Conservation (phyloP, 2,113 vertebrate genomes). For the Suncus etruscus region DNA sequence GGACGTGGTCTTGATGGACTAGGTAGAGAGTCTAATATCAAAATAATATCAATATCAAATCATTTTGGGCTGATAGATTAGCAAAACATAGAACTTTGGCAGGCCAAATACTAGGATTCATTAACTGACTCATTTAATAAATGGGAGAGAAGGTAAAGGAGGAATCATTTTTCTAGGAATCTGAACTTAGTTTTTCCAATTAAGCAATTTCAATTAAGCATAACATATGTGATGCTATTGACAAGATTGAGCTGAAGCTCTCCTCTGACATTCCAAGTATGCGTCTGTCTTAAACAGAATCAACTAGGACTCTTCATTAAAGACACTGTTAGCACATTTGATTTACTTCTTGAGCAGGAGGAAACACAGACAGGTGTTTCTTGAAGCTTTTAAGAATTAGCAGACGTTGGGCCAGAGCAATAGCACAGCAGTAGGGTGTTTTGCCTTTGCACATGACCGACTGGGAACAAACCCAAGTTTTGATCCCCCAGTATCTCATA, state of each 20-base stretch:
- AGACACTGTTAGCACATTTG: rapidly evolving
- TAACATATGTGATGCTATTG: not conserved
- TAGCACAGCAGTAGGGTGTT: no score
- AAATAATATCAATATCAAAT: not conserved
- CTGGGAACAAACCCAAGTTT: no score
- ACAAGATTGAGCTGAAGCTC: not conserved
- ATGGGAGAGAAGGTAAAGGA: not conserved
- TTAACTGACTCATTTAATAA: slow-evolving; percentile 2
- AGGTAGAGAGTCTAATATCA: not conserved
- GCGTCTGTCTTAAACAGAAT: not conserved
- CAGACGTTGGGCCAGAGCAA: no score
- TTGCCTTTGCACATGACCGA: no score
- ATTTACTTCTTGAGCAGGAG: not conserved
- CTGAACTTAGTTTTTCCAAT: not conserved
- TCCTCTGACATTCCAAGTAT: not conserved
- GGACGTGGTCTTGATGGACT: not conserved
- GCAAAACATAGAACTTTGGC: not conserved
- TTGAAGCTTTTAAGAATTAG: not conserved
- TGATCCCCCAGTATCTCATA: no score
- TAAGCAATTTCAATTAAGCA: not conserved
- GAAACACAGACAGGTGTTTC: not conserved
- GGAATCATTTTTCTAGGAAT: not conserved
- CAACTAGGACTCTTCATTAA: not conserved
- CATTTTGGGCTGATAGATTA: not conserved
- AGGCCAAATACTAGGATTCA: not conserved